Conservation (phyloP, 2,888 invertebrate species). For the Latrodectus hesperus region DNA sequence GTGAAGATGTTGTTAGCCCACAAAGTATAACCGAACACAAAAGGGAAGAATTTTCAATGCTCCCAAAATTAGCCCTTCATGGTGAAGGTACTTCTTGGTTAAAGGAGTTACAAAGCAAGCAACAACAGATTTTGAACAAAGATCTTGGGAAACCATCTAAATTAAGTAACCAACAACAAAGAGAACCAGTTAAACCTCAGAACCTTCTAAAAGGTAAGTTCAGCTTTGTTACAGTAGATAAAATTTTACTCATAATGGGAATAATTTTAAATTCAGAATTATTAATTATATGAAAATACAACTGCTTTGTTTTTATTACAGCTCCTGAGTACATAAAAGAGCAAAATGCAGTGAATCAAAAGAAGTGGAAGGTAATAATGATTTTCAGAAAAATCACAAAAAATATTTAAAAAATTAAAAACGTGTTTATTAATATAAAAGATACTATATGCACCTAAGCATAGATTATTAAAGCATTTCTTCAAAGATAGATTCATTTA, state of each 20-base stretch:
- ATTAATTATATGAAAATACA: not conserved
- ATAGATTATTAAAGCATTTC: too few species aligned
- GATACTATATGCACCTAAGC: too few species aligned
- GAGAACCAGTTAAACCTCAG: constrained; percentile 1
- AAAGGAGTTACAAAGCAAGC: constrained; percentile 84
- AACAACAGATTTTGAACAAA: constrained; percentile 79
- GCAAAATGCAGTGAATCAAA: constrained; percentile 18
- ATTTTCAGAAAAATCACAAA: not conserved
- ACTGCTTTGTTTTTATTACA: constrained; percentile 22
- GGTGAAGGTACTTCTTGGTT: constrained; percentile 79
- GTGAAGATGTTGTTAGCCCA: not conserved
- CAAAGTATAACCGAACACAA: not conserved
- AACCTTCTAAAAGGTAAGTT: constrained; percentile 33
- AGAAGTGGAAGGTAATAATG: constrained; percentile 48
- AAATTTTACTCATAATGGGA: not conserved
- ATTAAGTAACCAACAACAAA: constrained; percentile 7
- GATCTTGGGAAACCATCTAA: constrained; percentile 60
- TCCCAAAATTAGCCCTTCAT: constrained; percentile 52
- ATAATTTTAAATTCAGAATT: not conserved
- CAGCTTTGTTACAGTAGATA: too few species aligned
- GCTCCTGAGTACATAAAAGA: constrained; percentile 20
- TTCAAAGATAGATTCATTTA: too few species aligned
- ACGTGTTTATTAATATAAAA: too few species aligned
- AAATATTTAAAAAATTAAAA: not conserved
- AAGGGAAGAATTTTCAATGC: constrained; percentile 46